Conservation (phyloP, 1,140 invertebrate species). For the Apis laboriosa region DNA sequence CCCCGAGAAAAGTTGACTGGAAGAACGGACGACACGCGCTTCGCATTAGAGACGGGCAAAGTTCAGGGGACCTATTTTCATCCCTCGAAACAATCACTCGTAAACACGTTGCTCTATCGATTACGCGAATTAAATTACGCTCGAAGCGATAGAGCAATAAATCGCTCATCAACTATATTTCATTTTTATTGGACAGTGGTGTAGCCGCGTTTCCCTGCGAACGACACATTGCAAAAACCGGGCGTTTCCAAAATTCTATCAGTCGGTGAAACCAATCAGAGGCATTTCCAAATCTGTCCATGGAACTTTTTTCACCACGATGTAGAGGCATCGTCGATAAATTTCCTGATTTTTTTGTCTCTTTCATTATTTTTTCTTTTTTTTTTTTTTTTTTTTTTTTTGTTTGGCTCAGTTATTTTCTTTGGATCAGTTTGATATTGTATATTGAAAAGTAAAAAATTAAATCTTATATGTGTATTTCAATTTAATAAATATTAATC, state of each 20-base stretch:
- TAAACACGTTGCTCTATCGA: constrained; percentile 19
- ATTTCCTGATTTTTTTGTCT: background rate
- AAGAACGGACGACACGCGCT: constrained; percentile 26
- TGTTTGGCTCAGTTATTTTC: too few relatives aligned
- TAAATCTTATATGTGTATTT: background rate
- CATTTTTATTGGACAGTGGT: constrained; percentile 45
- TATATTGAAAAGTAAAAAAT: too few relatives aligned
- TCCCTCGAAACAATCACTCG: constrained; percentile 16
- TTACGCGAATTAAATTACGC: constrained; percentile 44
- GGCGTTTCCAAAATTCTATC: background rate
- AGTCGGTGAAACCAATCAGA: background rate
- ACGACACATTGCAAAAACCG: background rate
- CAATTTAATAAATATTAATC: background rate
- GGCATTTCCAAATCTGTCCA: background rate
- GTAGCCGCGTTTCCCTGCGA: background rate
- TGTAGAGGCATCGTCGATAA: background rate
- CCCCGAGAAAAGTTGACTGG: background rate
- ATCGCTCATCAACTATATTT: constrained; percentile 38
- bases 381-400: background rate
- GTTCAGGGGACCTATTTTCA: background rate
- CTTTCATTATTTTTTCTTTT: background rate
- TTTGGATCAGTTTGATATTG: too few relatives aligned
- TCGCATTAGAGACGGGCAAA: background rate
- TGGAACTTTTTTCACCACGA: background rate
- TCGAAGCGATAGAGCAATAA: constrained; percentile 22